Evolutionary conservation across 2,888 invertebrate species (phyloP).

Genomic region (Odontothrips loti): DNA sequence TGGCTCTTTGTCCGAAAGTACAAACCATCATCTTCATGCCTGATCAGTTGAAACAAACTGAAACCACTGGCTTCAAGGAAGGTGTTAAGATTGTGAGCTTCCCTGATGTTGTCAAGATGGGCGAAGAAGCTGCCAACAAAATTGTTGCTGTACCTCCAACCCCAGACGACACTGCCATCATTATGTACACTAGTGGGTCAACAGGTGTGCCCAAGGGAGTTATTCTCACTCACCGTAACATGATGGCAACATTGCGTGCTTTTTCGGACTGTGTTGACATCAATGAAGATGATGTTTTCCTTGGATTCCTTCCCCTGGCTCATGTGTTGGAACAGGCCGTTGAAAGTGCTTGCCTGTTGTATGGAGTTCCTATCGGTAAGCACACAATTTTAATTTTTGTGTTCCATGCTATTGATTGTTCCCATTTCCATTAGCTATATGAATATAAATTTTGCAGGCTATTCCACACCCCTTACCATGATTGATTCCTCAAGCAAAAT

Average conservation of each 20-base stretch:
- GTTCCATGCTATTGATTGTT: not conserved
- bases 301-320: constrained; percentile 94
- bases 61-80: constrained; percentile 64
- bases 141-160: constrained; percentile 54
- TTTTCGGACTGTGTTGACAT: constrained; percentile 70
- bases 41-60: constrained; percentile 73
- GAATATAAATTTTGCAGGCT: constrained; percentile 44
- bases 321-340: constrained; percentile 85
- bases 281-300: constrained; percentile 70
- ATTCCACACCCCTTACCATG: constrained; percentile 92
- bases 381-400: not conserved
- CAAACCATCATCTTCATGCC: constrained; percentile 82
- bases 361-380: constrained; percentile 80
- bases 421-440: not conserved
- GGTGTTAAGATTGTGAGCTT: constrained; percentile 71
- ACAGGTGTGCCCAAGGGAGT: constrained; percentile 95
- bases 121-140: constrained; percentile 43
- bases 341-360: constrained; percentile 45
- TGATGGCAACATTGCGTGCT: constrained; percentile 72
- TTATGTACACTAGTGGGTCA: constrained; percentile 99
- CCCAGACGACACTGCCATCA: constrained; percentile 80
- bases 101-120: constrained; percentile 61
- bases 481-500: constrained; percentile 92
- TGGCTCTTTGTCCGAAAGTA: constrained; percentile 67
- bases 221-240: constrained; percentile 73